Evolutionary conservation across 2,888 invertebrate species (phyloP), one percentile per base, ranked within the genome.

Genomic region (Punctoribates punctum): DNA sequence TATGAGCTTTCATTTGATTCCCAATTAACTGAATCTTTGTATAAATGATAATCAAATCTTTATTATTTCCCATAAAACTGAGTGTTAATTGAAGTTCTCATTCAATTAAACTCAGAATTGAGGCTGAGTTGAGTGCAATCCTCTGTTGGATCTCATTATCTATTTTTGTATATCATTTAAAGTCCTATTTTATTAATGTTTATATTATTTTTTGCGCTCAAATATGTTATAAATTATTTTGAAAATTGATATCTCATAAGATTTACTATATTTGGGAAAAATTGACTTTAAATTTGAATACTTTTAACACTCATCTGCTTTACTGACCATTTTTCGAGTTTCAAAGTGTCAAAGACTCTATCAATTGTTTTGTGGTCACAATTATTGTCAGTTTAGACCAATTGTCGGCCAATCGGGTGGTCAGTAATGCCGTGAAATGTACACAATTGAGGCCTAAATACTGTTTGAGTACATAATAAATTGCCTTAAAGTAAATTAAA

Each of bases 61-160:
- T 5, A 34, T 34, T 34, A 13, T 13, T 42, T 42, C 13, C 1
- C 9, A 42, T 42, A 42, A 42, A 42, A 42, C 1, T 42, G 42
- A 42, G 42, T 42, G 13, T 9, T 42, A 42, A 42, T 42, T 42
- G 34, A 42, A 42, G 42, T 42, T 42, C 42, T 42, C 11, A 54
- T 54, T 54, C 9, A 20, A 54, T 54, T 20, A 8, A n/a, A 20
- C 5, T n/a, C n/a, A n/a, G 1, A 6, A 20, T n/a, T 15, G 23
- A 17, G n/a, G 38, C n/a, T 38, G 65, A 67, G 38, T 72, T 72
- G 72, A 72, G 72, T 17, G 72, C 72, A 72, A 25, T 34, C 72
- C 15, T 4, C 5, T 25, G 48, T 42, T 72, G 46, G 72, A 72
- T 72, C 72, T 72, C 72, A 72, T 67, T 67, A 67, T 72, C 17